These are phyloP conservation scores for Salarias fasciatus DNA, from an alignment of 2,797 vertebrate genomes.

Conservation along the genomic window DNA sequence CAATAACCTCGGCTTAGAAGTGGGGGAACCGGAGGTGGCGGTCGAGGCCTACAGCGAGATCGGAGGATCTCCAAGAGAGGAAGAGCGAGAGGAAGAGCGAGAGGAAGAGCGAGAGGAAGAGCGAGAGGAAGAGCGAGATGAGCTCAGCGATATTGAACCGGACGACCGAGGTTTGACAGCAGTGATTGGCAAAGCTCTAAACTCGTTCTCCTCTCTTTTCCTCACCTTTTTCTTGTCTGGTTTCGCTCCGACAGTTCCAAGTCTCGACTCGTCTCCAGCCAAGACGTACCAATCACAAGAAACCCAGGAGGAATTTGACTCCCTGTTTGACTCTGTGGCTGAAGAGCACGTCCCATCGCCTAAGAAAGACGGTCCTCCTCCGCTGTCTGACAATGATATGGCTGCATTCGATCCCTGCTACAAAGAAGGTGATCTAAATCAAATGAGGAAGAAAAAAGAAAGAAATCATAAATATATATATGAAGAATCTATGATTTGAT, in stretches of 20 bases:
- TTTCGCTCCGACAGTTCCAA: constrained; percentile 49
- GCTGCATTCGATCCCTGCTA: constrained; percentile 92
- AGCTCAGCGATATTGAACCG: constrained; percentile 57
- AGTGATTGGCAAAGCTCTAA: not conserved
- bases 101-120: constrained; percentile 73
- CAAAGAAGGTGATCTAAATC: constrained; percentile 78
- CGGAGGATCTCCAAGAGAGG: constrained; percentile 63
- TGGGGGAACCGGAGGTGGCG: constrained; percentile 78
- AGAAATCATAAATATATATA: too few relatives aligned
- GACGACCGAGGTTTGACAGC: constrained; percentile 53
- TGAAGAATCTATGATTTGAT: too few relatives aligned
- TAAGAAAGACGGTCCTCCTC: constrained; percentile 63
- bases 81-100: constrained; percentile 46
- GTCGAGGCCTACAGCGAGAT: constrained; percentile 81
- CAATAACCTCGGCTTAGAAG: constrained; percentile 51
- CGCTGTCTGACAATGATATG: constrained; percentile 86
- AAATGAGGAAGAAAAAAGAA: not conserved
- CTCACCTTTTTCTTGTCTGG: not conserved
- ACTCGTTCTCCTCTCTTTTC: not conserved
- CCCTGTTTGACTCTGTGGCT: constrained; percentile 76
- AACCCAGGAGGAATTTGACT: constrained; percentile 83
- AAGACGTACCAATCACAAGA: constrained; percentile 50
- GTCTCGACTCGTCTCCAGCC: constrained; percentile 35
- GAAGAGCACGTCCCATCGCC: constrained; percentile 64
- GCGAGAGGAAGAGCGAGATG: constrained; percentile 58